phyloP scores from a whole-genome alignment of 2,113 vertebrate species.

The Camelus dromedarius region DNA sequence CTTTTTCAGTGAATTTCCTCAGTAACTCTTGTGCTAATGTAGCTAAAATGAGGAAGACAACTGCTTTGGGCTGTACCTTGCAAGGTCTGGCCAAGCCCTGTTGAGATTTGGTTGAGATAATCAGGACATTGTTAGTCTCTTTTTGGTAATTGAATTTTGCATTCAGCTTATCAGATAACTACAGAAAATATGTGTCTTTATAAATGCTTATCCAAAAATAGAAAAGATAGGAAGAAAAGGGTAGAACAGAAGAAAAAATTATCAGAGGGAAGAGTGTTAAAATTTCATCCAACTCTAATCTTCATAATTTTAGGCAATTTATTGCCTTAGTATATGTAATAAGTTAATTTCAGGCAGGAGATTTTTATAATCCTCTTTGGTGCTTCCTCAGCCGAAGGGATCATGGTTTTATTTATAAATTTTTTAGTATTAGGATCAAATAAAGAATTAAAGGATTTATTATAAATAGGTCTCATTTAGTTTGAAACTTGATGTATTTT shows the following conservation, averaged over 20 bases:
- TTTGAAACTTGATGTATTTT: constrained; percentile 50
- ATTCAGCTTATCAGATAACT: constrained; percentile 45
- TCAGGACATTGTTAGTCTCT: neutral
- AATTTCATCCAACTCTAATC: neutral
- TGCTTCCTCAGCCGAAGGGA: constrained; percentile 22
- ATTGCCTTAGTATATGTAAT: neutral
- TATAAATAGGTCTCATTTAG: constrained; percentile 6
- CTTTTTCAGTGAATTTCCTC: constrained; percentile 43
- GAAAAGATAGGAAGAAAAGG: constrained; percentile 29
- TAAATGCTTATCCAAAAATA: constrained; percentile 34
- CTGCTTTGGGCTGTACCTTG: neutral
- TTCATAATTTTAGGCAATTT: constrained; percentile 47
- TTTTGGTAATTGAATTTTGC: constrained; percentile 54
- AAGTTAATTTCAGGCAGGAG: constrained; percentile 49
- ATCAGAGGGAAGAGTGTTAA: neutral
- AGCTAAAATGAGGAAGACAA: constrained; percentile 32
- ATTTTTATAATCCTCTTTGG: neutral
- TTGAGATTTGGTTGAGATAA: constrained; percentile 33
- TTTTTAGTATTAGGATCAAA: neutral
- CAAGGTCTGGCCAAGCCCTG: neutral
- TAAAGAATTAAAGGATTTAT: constrained; percentile 21
- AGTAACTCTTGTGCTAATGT: constrained; percentile 10
- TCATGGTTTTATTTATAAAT: constrained; percentile 28
- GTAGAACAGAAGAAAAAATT: neutral
- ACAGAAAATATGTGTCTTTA: neutral